Conservation (phyloP, 2,797 vertebrate genomes). For the Enoplosus armatus region DNA sequence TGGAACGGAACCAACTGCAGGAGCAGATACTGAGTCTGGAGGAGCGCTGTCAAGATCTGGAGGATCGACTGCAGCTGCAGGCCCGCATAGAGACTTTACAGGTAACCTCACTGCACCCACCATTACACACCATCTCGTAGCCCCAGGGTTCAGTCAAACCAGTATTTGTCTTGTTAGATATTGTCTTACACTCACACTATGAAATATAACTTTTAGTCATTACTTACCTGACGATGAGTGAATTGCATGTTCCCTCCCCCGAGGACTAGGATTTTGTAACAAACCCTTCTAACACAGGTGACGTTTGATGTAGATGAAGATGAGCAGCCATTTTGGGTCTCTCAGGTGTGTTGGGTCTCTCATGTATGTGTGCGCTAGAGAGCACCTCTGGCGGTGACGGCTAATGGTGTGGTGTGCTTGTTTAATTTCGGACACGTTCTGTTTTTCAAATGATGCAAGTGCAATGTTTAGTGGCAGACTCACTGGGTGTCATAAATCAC, state of each 20-base stretch:
- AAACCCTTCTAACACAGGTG: constrained; percentile 92
- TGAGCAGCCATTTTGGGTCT: constrained; percentile 86
- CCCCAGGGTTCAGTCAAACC: neutral
- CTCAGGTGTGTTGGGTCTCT: constrained; percentile 90
- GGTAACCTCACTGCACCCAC: constrained; percentile 72
- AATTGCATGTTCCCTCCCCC: constrained; percentile 67
- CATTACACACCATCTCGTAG: neutral
- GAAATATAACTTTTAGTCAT: constrained; percentile 1
- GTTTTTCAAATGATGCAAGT: neutral
- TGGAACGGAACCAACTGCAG: constrained; percentile 94
- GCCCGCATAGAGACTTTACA: constrained; percentile 91
- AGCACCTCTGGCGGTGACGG: constrained; percentile 82
- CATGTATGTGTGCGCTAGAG: constrained; percentile 73
- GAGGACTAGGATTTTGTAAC: constrained; percentile 85
- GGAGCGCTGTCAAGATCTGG: constrained; percentile 90
- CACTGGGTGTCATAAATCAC: constrained; percentile 52
- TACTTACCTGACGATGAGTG: constrained; percentile 38
- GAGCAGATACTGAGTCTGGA: constrained; percentile 93
- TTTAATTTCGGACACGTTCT: constrained; percentile 71
- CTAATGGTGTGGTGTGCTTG: constrained; percentile 82
- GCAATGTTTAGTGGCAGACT: constrained; percentile 40
- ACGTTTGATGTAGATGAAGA: constrained; percentile 96
- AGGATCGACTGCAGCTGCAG: constrained; percentile 92
- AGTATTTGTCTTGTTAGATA: neutral
- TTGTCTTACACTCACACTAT: neutral